Conservation (phyloP, 2,888 invertebrate genomes). For the Ischnus inquisitorius region DNA sequence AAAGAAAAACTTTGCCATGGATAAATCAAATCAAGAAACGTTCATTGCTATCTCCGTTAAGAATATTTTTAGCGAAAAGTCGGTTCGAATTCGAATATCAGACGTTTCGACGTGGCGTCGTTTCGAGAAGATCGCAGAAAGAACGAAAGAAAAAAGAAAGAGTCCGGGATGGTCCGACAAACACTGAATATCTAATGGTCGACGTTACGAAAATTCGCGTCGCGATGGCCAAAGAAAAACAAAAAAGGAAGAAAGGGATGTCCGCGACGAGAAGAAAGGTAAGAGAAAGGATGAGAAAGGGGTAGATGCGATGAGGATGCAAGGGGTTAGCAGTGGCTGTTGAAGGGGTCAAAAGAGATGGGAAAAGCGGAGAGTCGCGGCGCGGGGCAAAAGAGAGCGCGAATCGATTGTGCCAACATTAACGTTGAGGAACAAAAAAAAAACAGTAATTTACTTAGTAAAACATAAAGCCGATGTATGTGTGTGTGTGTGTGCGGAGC, state of each 20-base stretch:
- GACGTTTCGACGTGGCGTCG: too few relatives aligned
- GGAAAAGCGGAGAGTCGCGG: constrained; percentile 65
- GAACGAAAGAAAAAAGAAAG: too few relatives aligned
- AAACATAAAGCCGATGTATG: constrained; percentile 82
- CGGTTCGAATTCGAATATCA: too few relatives aligned
- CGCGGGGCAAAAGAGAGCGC: constrained; percentile 74
- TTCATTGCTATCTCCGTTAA: too few relatives aligned
- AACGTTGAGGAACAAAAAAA: constrained; percentile 80
- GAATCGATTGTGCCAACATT: constrained; percentile 85
- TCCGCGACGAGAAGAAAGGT: constrained; percentile 29
- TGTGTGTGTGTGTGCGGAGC: constrained; percentile 1
- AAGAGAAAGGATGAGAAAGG: constrained; percentile 55
- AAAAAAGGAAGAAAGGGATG: constrained; percentile 44
- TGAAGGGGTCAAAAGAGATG: constrained; percentile 65
- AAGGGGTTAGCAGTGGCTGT: constrained; percentile 60
- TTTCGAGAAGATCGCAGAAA: too few relatives aligned
- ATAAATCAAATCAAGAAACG: too few relatives aligned
- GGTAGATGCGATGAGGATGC: constrained; percentile 54
- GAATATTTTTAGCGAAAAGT: too few relatives aligned
- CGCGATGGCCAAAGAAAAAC: neutral
- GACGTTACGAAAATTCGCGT: constrained; percentile 59
- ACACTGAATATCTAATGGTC: constrained; percentile 65
- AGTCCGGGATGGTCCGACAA: neutral
- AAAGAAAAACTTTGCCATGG: too few relatives aligned
- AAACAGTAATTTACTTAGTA: constrained; percentile 85